Evolutionary conservation across 2,797 vertebrate genomes (phyloP), one percentile per base, ranked within the genome.

Genomic region (Muraenolepis orangiensis): DNA sequence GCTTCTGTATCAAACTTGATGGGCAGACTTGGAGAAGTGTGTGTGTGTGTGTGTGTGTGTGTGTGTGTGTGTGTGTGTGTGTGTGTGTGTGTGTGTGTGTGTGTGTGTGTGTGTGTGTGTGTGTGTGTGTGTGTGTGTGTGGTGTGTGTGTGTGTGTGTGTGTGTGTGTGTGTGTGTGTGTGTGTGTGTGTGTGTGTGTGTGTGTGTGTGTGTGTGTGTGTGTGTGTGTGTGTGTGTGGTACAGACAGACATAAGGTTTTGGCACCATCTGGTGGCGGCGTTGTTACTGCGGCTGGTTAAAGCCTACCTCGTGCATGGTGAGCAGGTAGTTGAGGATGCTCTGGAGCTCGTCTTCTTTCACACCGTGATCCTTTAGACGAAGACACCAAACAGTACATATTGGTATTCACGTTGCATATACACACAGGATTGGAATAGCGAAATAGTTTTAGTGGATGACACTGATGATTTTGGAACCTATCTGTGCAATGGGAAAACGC

Each of bases 311-410:
- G 2, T 99, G 98, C 88, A 99, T 97, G 73, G 96, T 99, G 46
- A 99, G 95, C 73, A 99, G 93, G 80, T 98, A 99, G 93, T 96
- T 99, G 79, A 99, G 94, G 91, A 99, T 96, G 81, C 96, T 96
- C 91, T 99, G 98, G 13, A 99, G 92, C 87, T 99, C 98, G 42
- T 99, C 98, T 90, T 98, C 97, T 84, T 98, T 99, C 74, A 99
- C 95, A 10, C 97, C 97, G 34, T 93, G 94, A 90, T 99, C 98
- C 98, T 95, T 70, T 6, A 83, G 12, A 71, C 0, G 84, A 78
- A 61, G 12, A n/a, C 7, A 72, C 12, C 72, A 6, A 31, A 20
- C 51, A 8, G 51, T 57, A 8, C 2, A 42, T 14, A n/a, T 42
- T 42, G 14, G 40, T 16, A 42, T 57, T 12, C n/a, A 2, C 20